A percentile compares a stretch with the other conserved stretches of the same genome.
Evolutionary conservation across 2,113 vertebrate species (phyloP).

Genomic region (Condylura cristata): DNA sequence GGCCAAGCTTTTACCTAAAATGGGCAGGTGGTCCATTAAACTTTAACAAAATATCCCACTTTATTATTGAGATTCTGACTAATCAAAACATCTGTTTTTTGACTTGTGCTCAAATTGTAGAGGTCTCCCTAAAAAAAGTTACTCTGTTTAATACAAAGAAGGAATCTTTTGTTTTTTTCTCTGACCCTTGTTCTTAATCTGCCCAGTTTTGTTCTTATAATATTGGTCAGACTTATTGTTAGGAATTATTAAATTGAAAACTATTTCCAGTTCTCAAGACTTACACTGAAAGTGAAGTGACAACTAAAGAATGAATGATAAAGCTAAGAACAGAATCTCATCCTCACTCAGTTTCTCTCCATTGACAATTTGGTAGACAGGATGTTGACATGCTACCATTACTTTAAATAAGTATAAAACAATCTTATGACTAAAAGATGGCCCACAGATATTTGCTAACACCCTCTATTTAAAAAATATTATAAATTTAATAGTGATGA

Average conservation of each 20-base stretch:
- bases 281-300: neutral
- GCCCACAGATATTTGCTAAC: neutral
- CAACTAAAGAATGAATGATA: neutral
- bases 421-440: slow-evolving; percentile 8
- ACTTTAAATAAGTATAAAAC: neutral
- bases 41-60: neutral
- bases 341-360: neutral
- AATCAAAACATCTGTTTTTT: neutral
- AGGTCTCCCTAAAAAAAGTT: neutral
- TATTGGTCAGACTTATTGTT: neutral
- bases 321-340: neutral
- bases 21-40: neutral
- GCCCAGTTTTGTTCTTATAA: neutral
- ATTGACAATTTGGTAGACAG: neutral
- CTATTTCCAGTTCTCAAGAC: neutral
- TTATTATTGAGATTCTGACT: neutral
- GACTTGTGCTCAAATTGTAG: neutral
- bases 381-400: neutral
- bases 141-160: neutral
- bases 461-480: neutral
- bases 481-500: neutral
- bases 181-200: neutral
- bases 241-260: neutral
- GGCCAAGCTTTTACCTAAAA: neutral
- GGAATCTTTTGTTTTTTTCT: neutral